A percentile compares a stretch with the other conserved stretches of the same genome.
phyloP scores from a whole-genome alignment of 2,797 vertebrate genomes.

The Phaenicophaeus curvirostris region DNA sequence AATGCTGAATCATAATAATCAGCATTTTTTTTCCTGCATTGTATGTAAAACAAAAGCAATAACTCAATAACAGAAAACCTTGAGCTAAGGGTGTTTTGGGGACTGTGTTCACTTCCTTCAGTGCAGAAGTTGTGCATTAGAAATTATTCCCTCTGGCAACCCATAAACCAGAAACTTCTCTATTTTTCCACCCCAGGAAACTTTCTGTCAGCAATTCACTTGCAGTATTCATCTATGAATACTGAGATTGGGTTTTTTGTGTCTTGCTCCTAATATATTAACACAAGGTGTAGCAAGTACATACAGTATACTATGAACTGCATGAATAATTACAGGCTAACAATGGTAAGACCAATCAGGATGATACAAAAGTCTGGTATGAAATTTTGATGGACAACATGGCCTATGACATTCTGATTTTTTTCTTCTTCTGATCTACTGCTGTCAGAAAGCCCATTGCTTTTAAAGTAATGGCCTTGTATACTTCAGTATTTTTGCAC shows the following conservation, averaged over 20 bases:
- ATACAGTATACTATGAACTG: background rate
- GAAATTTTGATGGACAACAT: background rate
- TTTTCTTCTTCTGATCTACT: background rate
- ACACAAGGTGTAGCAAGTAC: background rate
- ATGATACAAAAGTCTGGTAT: background rate
- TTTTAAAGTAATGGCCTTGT: background rate
- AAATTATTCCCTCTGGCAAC: slow-evolving; percentile 56
- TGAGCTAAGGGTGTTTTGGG: slow-evolving; percentile 25
- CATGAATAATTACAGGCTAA: background rate
- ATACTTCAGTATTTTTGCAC: background rate
- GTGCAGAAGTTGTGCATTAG: background rate
- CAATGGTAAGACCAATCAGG: background rate
- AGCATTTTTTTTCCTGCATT: background rate
- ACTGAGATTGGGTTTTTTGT: slow-evolving; percentile 13
- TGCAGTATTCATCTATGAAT: slow-evolving; percentile 39
- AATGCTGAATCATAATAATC: slow-evolving; percentile 37
- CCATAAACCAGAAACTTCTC: slow-evolving; percentile 51
- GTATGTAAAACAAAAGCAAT: slow-evolving; percentile 43
- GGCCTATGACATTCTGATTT: background rate
- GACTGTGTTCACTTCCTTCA: slow-evolving; percentile 33
- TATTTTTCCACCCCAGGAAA: slow-evolving; percentile 57
- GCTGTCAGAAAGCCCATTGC: background rate
- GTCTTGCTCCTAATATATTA: background rate
- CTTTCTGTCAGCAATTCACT: slow-evolving; percentile 56
- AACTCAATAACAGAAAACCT: slow-evolving; percentile 24